Evolutionary conservation across 2,113 vertebrate species (phyloP), one percentile per base, ranked within the genome.

Genomic region (Etia nguti): DNA sequence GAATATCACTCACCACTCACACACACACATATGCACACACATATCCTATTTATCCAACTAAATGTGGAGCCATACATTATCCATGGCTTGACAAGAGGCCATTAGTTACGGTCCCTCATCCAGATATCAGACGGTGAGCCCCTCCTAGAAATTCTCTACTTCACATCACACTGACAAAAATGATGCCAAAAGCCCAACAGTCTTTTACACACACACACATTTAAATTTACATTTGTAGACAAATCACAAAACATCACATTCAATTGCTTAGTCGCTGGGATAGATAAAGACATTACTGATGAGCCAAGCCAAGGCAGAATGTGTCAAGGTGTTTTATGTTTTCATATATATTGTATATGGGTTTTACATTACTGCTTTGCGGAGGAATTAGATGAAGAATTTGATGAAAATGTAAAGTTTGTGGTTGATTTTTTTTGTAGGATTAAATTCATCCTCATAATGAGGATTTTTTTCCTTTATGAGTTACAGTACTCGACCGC

Each of bases 91-190:
- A 95, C 92, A 95, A 85, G 48, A 86, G 65, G 34, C 87, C 92
- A 95, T 95, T 93, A 92, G 85, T 95, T 93, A 92, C 34, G 85
- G 89, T 92, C 91, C 91, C 88, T 93, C 91, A 88, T 93, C 81
- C 86, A 83, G 90, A 87, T 84, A 92, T 94, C 92, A 92, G 88
- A 88, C 9, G 26, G 70, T 48, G 80, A 88, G 77, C 80, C 88
- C 88, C 18, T 75, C 65, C 54, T 79, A 79, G 81, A 86, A 79
- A 83, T 59, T 81, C 56, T 90, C 85, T 88, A 41, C 87, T 84
- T 86, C 81, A 73, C 41, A 84, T 77, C 50, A 16, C 34, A 34
- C 41, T 26, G 52, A 93, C 82, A 86, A 81, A 90, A 81, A 55
- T 41, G n/a, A 77, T 85, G 57, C 79, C 50, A 86, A 82, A 10